A percentile compares a stretch with the other conserved stretches of the same genome.
Evolutionary conservation across 1,140 invertebrate species (phyloP).

Genomic region (Lepidurus couesii): DNA sequence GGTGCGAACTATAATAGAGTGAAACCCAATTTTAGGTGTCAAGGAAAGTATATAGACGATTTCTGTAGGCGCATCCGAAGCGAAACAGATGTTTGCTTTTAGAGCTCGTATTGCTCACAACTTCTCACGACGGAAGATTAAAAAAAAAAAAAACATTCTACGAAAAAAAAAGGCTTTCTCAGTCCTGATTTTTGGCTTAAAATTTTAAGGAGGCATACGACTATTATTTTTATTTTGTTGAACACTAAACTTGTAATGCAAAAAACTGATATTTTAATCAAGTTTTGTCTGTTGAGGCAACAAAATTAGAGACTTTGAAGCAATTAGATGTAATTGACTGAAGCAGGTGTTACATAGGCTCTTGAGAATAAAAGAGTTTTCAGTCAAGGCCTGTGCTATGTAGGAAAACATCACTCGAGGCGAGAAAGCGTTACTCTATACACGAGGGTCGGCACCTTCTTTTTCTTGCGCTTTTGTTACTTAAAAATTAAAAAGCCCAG

Average conservation of each 20-base stretch:
- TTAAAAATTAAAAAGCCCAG: not conserved
- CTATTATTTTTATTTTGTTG: too few relatives aligned
- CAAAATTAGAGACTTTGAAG: not conserved
- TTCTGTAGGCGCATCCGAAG: not conserved
- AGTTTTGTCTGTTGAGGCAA: not conserved
- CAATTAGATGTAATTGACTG: not conserved
- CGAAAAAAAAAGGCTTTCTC: too few relatives aligned
- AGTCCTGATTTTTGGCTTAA: too few relatives aligned
- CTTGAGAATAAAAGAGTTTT: not conserved
- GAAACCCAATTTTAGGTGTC: not conserved
- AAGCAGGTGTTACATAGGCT: not conserved
- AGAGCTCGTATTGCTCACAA: not conserved
- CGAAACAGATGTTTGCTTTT: not conserved
- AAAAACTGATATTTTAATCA: not conserved
- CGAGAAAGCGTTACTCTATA: slow-evolving; percentile 14
- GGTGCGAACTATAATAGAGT: not conserved
- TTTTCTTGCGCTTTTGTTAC: not conserved
- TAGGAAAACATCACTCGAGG: not conserved
- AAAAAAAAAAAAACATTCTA: too few relatives aligned
- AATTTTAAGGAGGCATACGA: too few relatives aligned
- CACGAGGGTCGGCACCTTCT: slow-evolving; percentile 6
- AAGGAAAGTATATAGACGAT: not conserved
- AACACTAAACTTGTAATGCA: not conserved
- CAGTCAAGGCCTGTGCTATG: not conserved
- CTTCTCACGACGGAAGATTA: too few relatives aligned